Evolutionary conservation across 2,113 vertebrate species (phyloP).

Genomic region (Gracilinanus agilis): DNA sequence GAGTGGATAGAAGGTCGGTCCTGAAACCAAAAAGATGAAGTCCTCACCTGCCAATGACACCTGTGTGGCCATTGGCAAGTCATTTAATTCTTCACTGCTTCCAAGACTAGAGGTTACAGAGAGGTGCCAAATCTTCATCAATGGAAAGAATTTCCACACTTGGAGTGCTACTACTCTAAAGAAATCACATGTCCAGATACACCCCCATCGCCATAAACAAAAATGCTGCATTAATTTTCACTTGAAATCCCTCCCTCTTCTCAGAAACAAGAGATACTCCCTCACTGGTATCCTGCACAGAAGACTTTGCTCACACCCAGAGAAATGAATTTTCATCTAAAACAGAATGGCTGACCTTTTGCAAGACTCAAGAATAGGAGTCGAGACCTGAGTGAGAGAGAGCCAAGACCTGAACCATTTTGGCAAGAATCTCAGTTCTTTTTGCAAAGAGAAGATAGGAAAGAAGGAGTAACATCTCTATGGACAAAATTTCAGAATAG

Average conservation of each 20-base stretch:
- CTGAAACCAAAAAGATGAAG: not conserved
- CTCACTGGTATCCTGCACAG: not conserved
- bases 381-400: not conserved
- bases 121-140: not conserved
- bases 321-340: not conserved
- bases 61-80: not conserved
- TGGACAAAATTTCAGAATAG: not conserved
- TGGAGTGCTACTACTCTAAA: not conserved
- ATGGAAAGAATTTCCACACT: not conserved
- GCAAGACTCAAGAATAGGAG: not conserved
- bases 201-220: not conserved
- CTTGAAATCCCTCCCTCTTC: not conserved
- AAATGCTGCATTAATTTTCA: not conserved
- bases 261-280: not conserved
- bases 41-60: not conserved
- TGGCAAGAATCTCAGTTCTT: not conserved
- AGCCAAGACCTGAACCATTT: not conserved
- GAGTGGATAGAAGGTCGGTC: not conserved
- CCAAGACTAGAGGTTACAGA: not conserved
- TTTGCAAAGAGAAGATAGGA: not conserved
- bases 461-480: not conserved
- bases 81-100: not conserved
- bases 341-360: not conserved
- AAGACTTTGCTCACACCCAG: not conserved
- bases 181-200: not conserved